Evolutionary conservation across 2,113 vertebrate species (phyloP), one percentile per base, ranked within the genome.

Genomic region (Melospiza georgiana): DNA sequence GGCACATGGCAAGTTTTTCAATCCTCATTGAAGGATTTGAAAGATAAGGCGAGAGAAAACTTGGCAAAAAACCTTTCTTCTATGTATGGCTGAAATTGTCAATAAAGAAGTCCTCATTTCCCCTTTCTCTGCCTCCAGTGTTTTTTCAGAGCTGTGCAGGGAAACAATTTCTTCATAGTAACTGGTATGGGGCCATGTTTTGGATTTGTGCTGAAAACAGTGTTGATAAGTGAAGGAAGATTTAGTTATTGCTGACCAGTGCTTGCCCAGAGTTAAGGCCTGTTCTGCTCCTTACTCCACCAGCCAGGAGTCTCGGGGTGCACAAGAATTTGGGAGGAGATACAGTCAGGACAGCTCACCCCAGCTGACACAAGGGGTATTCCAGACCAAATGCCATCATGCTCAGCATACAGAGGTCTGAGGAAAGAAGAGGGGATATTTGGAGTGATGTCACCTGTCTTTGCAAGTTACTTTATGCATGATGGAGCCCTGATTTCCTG

Each of bases 41-140:
- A 71, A 87, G 82, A 73, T 74, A 89, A 95, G 73, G 54, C 51
- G 74, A 93, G 95, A 93, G 12, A 88, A 76, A 73, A 73, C 30
- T 77, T 41, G 37, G 19, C 30, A 67, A 85, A 94, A 94, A 62
- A 8, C 11, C 39, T 75, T 90, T 73, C 28, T 66, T 73, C 58
- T 25, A 5, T 35, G 25, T 58, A 11, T 37, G n/a, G 35, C 77
- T 79, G 65, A 87, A 12, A 58, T 31, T n/a, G 43, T 78, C 2
- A 7, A 75, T 88, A 81, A 75, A 93, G 67, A 85, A 59, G 22
- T 12, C 58, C 43, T 43, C 11, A 46, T 65, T 79, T 96, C 59
- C 37, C 28, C 15, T 49, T 71, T 87, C 55, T 72, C 41, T 74
- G 59, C 49, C 79, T 95, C 63, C 62, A 65, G 24, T 87, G 87